Conservation (phyloP, 2,797 vertebrate genomes). For the Pangasius sanitwongsei region DNA sequence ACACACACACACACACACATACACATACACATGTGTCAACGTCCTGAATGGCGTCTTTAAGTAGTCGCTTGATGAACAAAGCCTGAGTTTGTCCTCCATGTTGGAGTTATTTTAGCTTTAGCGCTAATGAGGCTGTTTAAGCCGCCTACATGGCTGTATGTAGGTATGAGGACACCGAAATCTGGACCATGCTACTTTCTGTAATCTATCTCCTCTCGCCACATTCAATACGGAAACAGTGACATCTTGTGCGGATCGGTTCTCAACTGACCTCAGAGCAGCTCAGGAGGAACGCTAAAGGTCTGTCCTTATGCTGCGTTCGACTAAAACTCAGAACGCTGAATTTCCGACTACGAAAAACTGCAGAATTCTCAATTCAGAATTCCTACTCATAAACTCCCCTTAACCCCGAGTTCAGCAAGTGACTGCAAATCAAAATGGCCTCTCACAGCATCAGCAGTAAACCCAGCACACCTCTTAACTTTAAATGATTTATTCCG, state of each 20-base stretch:
- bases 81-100: not conserved
- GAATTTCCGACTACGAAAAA: not conserved
- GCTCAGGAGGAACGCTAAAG: not conserved
- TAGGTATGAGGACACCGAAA: not conserved
- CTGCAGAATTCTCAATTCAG: not conserved
- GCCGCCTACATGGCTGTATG: not conserved
- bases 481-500: not conserved
- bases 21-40: not conserved
- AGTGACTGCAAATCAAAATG: not conserved
- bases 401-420: not conserved
- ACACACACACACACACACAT: not conserved
- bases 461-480: not conserved
- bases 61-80: not conserved
- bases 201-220: not conserved
- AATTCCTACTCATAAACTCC: not conserved
- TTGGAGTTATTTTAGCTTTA: not conserved
- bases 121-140: not conserved
- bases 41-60: slow-evolving; percentile 12
- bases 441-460: not conserved
- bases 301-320: not conserved
- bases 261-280: not conserved
- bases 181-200: not conserved
- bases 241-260: not conserved
- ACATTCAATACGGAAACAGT: not conserved
- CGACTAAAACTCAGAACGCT: not conserved